Percentiles rank a stretch among this genome's conserved stretches.
Conservation (phyloP, 1,140 invertebrate genomes). For the Drosophila yakuba region DNA sequence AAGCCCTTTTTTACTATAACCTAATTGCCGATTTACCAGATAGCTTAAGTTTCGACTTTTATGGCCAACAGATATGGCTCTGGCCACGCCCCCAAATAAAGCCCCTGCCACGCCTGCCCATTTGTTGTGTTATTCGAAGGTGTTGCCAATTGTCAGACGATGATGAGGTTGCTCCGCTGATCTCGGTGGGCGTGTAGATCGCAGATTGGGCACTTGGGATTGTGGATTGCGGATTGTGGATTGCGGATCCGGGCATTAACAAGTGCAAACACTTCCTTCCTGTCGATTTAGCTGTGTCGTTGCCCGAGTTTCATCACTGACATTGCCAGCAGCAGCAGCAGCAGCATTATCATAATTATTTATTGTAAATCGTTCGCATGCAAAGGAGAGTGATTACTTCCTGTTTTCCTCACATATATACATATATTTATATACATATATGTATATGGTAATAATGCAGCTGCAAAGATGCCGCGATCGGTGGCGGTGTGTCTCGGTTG, state of each 20-base stretch:
- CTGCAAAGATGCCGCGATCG: constrained; percentile 22
- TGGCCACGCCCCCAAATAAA: background rate
- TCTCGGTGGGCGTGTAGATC: background rate
- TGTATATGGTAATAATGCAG: constrained; percentile 14
- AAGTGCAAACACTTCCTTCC: constrained; percentile 51
- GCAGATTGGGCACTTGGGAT: background rate
- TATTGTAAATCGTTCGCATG: constrained; percentile 61
- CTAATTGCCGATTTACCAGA: constrained; percentile 1
- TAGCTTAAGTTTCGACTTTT: constrained; percentile 1
- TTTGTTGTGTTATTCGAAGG: background rate
- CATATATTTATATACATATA: background rate
- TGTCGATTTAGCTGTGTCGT: constrained; percentile 28
- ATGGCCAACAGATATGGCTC: constrained; percentile 2
- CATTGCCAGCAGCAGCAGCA: constrained; percentile 14
- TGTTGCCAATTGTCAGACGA: background rate
- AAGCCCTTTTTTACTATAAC: background rate
- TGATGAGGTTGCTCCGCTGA: background rate
- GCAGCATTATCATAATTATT: constrained; percentile 62
- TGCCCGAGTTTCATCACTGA: constrained; percentile 37
- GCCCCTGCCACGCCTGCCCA: background rate
- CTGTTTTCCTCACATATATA: constrained; percentile 21
- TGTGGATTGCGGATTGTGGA: background rate
- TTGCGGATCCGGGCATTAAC: constrained; percentile 25
- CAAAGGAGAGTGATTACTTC: constrained; percentile 60
- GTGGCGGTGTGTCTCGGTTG: background rate